Evolutionary conservation across 2,113 vertebrate genomes (phyloP).

Genomic region (Isichthys henryi): DNA sequence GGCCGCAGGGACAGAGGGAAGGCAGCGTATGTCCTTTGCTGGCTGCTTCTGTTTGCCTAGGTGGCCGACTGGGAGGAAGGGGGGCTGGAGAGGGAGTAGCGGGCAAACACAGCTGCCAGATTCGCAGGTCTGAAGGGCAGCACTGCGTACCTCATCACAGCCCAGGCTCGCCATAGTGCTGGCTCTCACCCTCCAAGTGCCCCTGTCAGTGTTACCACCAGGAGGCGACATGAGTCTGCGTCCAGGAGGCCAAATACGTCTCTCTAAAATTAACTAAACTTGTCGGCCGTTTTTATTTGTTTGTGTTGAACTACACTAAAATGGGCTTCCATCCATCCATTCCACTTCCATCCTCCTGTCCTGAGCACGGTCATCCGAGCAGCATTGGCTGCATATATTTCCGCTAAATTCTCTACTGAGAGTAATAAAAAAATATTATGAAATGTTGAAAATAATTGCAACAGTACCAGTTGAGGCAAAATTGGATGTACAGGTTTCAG

Average conservation of each 20-base stretch:
- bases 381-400: not conserved
- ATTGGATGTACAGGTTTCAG: not conserved
- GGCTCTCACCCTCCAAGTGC: conserved; percentile 74
- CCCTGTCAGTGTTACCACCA: conserved; percentile 74
- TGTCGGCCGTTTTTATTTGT: not conserved
- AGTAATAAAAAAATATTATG: not conserved
- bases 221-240: conserved; percentile 76
- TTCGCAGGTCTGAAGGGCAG: conserved; percentile 73
- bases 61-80: conserved; percentile 78
- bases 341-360: not conserved
- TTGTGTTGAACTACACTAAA: not conserved
- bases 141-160: conserved; percentile 68
- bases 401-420: not conserved
- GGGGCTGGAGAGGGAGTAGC: conserved; percentile 63
- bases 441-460: not conserved
- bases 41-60: conserved; percentile 46
- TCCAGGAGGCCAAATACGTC: not conserved
- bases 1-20: not conserved
- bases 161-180: conserved; percentile 77
- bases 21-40: not conserved
- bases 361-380: not conserved
- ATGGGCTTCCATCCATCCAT: not conserved
- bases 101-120: conserved; percentile 57
- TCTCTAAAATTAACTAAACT: not conserved
- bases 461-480: not conserved